Evolutionary conservation across 2,797 vertebrate species (phyloP).

Genomic region (Gymnothorax reevesii): DNA sequence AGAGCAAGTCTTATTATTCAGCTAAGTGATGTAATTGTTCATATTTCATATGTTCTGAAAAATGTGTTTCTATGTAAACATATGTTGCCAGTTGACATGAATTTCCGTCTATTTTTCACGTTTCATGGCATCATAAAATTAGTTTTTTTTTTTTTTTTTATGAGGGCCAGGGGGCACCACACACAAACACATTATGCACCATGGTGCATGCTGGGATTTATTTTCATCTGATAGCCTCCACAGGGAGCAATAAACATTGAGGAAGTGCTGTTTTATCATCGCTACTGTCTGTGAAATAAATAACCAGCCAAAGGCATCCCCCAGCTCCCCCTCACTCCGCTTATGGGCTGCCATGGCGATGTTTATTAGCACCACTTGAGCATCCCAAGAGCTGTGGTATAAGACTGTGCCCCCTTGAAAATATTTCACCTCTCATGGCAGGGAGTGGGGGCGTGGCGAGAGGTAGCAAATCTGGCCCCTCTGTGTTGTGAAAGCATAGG

Average conservation of each 20-base stretch:
- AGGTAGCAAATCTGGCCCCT: not conserved
- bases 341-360: not conserved
- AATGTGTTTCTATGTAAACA: not conserved
- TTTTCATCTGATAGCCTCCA: not conserved
- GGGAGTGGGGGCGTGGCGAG: not conserved
- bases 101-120: not conserved
- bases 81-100: not conserved
- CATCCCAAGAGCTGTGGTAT: not conserved
- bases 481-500: not conserved
- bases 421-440: not conserved
- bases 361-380: not conserved
- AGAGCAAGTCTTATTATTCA: not conserved
- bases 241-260: not conserved
- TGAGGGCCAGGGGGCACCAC: not conserved
- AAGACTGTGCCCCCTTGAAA: not conserved
- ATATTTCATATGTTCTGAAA: not conserved
- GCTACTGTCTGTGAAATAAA: slow-evolving; percentile 2
- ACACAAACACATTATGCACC: not conserved
- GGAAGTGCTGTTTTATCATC: slow-evolving; percentile 14
- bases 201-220: not conserved
- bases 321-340: not conserved
- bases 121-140: not conserved
- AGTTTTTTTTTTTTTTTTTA: not conserved
- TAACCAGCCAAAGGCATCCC: not conserved
- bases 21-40: not conserved